phyloP scores from a whole-genome alignment of 2,113 vertebrate genomes.

The Urocolius indicus region DNA sequence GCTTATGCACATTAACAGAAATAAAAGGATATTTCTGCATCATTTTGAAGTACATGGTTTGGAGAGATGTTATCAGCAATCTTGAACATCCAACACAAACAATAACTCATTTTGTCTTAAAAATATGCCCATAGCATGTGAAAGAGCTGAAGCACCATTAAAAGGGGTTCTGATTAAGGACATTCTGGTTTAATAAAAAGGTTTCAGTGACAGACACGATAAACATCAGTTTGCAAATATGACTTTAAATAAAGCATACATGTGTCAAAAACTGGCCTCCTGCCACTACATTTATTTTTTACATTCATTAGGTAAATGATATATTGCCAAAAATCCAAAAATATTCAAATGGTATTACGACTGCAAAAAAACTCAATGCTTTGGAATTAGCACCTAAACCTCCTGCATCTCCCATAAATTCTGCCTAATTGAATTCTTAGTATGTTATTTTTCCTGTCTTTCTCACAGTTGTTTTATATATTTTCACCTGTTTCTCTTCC shows the following conservation, averaged over 20 bases:
- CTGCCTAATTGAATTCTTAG: slow-evolving; percentile 46
- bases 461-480: slow-evolving; percentile 48
- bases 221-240: slow-evolving; percentile 7
- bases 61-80: not conserved
- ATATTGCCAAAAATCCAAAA: not conserved
- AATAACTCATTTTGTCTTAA: not conserved
- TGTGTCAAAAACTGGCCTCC: not conserved
- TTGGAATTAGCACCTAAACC: slow-evolving; percentile 47
- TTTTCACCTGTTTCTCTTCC: slow-evolving; percentile 50
- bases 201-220: not conserved
- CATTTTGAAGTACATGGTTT: not conserved
- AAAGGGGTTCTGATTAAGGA: not conserved
- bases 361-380: slow-evolving; percentile 20
- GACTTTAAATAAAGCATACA: not conserved
- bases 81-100: not conserved
- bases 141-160: not conserved
- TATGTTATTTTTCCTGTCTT: slow-evolving; percentile 42
- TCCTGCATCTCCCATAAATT: slow-evolving; percentile 25
- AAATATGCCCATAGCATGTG: not conserved
- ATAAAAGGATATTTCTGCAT: not conserved
- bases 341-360: slow-evolving; percentile 23
- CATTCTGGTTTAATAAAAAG: not conserved
- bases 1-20: not conserved
- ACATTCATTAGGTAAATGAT: not conserved
- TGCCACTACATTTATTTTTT: slow-evolving; percentile 14